A percentile compares a stretch with the other conserved stretches of the same genome.
phyloP scores from a whole-genome alignment of 2,888 invertebrate genomes.

The Nomada hirtipes region DNA sequence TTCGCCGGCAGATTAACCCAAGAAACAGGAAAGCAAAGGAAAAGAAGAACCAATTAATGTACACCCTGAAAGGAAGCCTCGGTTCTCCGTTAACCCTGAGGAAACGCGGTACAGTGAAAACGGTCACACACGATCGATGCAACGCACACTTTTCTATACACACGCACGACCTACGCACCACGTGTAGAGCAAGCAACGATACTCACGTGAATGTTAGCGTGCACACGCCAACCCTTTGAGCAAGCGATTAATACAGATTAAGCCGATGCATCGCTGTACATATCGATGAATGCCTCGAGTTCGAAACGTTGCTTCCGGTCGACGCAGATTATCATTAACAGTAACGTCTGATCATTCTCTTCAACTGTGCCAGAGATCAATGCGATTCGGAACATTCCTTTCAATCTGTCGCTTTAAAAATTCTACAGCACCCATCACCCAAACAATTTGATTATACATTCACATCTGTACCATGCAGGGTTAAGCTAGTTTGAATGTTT shows the following conservation, averaged over 20 bases:
- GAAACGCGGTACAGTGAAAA: slow-evolving; percentile 29
- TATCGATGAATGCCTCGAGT: slow-evolving; percentile 27
- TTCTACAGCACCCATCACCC: slow-evolving; percentile 13
- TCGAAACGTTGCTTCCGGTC: slow-evolving; percentile 41
- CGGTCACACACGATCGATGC: slow-evolving; percentile 45
- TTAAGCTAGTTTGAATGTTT: background rate
- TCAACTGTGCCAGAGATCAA: background rate
- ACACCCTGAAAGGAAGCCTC: slow-evolving; percentile 62
- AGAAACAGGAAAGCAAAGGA: slow-evolving; percentile 49
- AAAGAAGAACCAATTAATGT: slow-evolving; percentile 58
- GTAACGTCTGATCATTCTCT: background rate
- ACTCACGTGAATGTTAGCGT: slow-evolving; percentile 56
- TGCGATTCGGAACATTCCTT: no score
- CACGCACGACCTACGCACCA: slow-evolving; percentile 31
- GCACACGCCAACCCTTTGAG: slow-evolving; percentile 52
- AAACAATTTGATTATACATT: background rate
- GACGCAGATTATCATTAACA: background rate
- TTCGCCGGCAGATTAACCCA: slow-evolving; percentile 45
- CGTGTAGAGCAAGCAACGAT: slow-evolving; percentile 44
- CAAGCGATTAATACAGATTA: slow-evolving; percentile 50
- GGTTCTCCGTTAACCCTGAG: slow-evolving; percentile 53
- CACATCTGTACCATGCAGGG: slow-evolving; percentile 10
- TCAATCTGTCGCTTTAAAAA: background rate
- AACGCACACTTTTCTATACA: slow-evolving; percentile 43
- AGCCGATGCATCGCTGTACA: slow-evolving; percentile 36